Percentiles rank a stretch among this genome's conserved stretches.
These are phyloP conservation scores for Coregonus clupeaformis DNA, from an alignment of 2,113 vertebrate species.

Conservation along the genomic window DNA sequence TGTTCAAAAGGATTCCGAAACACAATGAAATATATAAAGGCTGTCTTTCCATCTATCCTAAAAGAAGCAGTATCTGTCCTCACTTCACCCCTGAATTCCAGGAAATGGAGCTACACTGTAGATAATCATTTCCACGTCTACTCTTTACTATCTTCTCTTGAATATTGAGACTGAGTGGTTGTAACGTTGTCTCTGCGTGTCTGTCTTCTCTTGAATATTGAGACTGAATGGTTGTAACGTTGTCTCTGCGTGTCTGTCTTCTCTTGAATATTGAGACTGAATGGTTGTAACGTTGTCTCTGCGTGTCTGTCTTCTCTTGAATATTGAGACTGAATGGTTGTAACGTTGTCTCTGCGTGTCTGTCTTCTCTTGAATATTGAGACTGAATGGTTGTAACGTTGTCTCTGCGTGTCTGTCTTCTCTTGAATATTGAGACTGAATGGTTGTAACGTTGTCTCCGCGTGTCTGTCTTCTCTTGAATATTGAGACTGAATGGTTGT, in stretches of 20 bases:
- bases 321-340: background rate
- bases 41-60: too few species aligned
- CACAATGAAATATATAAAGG: too few species aligned
- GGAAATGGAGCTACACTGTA: constrained; percentile 16
- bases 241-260: constrained; percentile 45
- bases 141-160: too few species aligned
- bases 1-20: too few species aligned
- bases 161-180: too few species aligned
- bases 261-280: constrained; percentile 50
- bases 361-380: constrained; percentile 56
- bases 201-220: background rate
- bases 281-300: constrained; percentile 58
- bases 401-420: constrained; percentile 50
- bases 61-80: constrained; percentile 20
- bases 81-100: constrained; percentile 10
- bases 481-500: constrained; percentile 56
- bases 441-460: constrained; percentile 58
- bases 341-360: constrained; percentile 16
- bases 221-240: background rate
- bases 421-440: constrained; percentile 49
- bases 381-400: constrained; percentile 56
- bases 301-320: background rate
- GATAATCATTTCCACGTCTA: constrained; percentile 48
- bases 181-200: too few species aligned
- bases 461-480: constrained; percentile 24